Conservation (phyloP, 2,113 vertebrate species). For the Bagarius yarrelli region DNA sequence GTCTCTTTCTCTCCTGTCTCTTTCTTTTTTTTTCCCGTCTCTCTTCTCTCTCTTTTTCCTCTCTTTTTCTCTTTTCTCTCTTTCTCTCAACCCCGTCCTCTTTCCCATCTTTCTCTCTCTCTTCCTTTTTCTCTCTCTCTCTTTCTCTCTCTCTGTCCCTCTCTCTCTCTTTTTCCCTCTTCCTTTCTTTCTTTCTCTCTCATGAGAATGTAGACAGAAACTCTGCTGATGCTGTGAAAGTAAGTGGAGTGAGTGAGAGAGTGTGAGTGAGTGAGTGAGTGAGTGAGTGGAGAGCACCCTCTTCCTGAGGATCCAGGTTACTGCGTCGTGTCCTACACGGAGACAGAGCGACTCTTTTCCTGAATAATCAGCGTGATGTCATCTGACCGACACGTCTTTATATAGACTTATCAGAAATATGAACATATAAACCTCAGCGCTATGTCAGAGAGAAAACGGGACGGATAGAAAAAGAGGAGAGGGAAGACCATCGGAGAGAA, state of each 20-base stretch:
- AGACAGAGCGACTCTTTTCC: background rate
- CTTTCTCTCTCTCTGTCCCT: too few relatives aligned
- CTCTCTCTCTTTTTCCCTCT: too few relatives aligned
- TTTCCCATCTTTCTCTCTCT: too few relatives aligned
- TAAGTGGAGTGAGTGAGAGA: background rate
- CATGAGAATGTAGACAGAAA: background rate
- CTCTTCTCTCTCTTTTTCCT: too few relatives aligned
- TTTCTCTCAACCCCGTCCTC: too few relatives aligned
- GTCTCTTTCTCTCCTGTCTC: too few relatives aligned
- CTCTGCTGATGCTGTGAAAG: background rate
- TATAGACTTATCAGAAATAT: background rate
- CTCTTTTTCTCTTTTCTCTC: too few relatives aligned
- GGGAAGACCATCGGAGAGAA: background rate
- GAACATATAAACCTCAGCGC: background rate
- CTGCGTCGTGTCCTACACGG: background rate
- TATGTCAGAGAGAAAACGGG: too few relatives aligned
- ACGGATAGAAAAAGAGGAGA: too few relatives aligned
- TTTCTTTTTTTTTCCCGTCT: too few relatives aligned
- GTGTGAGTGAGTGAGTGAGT: background rate
- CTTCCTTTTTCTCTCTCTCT: too few relatives aligned
- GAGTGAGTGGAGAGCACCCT: background rate
- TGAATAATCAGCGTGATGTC: slow-evolving; percentile 10
- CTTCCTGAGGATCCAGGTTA: background rate
- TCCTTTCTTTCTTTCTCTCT: too few relatives aligned
- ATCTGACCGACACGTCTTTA: background rate